phyloP scores from a whole-genome alignment of 2,797 vertebrate genomes.

The Menidia menidia region DNA sequence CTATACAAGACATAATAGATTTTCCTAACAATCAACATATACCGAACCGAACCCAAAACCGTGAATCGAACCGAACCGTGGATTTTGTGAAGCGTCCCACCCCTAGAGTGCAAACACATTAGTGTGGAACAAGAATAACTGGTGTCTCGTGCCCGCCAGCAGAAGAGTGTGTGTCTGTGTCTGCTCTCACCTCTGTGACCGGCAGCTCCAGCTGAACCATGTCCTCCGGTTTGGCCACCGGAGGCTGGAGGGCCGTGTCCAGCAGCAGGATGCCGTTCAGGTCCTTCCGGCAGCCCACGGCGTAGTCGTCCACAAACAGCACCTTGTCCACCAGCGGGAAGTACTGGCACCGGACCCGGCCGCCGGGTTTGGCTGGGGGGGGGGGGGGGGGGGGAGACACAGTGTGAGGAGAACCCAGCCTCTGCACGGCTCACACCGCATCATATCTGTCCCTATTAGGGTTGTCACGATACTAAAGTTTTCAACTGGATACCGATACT shows the following conservation, averaged over 20 bases:
- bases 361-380: conserved; percentile 92
- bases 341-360: conserved; percentile 97
- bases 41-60: too few relatives aligned
- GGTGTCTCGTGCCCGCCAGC: not conserved
- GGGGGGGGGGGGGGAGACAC: conserved; percentile 22
- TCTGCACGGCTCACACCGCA: too few relatives aligned
- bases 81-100: too few relatives aligned
- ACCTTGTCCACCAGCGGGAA: conserved; percentile 99
- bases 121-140: too few relatives aligned
- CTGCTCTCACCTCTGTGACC: conserved; percentile 92
- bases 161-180: not conserved
- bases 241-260: conserved; percentile 97
- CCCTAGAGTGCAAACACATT: too few relatives aligned
- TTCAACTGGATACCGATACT: too few relatives aligned
- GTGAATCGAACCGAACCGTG: too few relatives aligned
- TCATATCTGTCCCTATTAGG: too few relatives aligned
- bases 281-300: conserved; percentile 98
- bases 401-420: not conserved
- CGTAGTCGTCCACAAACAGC: conserved; percentile 98
- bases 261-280: conserved; percentile 97
- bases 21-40: too few relatives aligned
- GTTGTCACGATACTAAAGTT: too few relatives aligned
- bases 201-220: conserved; percentile 98
- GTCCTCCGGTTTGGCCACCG: conserved; percentile 96
- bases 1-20: too few relatives aligned